A percentile compares a stretch with the other conserved stretches of the same genome.
Conservation (phyloP, 2,113 vertebrate genomes). For the Charadrius vociferus region DNA sequence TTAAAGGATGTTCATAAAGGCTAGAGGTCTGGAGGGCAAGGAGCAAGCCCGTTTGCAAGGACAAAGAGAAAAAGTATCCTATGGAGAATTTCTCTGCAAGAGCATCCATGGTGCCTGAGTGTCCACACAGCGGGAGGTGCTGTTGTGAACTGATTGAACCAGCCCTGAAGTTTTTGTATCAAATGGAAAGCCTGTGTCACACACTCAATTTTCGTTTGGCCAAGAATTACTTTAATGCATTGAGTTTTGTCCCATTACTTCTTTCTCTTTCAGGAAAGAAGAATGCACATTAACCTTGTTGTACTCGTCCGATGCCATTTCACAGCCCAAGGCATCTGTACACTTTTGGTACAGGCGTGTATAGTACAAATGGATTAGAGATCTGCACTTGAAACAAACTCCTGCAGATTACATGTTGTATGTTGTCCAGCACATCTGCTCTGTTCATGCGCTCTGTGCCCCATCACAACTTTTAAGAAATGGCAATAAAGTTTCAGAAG, state of each 20-base stretch:
- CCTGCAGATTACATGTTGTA: background rate
- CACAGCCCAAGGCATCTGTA: rapidly evolving
- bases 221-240: background rate
- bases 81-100: background rate
- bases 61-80: background rate
- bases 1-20: background rate
- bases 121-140: background rate
- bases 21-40: background rate
- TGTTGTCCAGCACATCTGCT: background rate
- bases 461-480: background rate
- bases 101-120: background rate
- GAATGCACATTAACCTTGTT: background rate
- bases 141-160: background rate
- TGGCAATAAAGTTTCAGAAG: background rate
- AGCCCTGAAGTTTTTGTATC: background rate
- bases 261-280: background rate
- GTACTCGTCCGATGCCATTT: background rate
- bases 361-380: background rate
- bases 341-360: background rate
- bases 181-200: background rate
- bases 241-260: background rate
- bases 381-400: background rate
- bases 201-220: background rate
- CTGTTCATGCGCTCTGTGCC: background rate
- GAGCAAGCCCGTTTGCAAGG: background rate